These are phyloP conservation scores for Ptilorrhoa leucosticta DNA, from an alignment of 2,113 vertebrate species.

Conservation along the genomic window DNA sequence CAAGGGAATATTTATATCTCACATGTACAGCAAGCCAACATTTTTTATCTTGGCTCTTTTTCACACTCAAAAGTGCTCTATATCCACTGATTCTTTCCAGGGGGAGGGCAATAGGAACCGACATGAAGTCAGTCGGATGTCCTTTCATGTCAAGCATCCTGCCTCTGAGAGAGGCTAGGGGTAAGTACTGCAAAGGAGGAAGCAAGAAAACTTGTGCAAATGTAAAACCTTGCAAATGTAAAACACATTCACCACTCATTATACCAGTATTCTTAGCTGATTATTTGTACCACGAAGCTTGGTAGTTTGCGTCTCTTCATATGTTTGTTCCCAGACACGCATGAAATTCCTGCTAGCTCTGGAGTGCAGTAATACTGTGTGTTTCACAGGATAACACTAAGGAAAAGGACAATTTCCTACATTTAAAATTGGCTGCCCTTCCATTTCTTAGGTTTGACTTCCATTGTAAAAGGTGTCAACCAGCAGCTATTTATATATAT, in stretches of 20 bases:
- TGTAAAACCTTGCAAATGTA: neutral
- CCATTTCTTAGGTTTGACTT: neutral
- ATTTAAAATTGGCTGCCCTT: neutral
- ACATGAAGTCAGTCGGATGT: neutral
- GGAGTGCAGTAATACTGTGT: neutral
- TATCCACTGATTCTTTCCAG: neutral
- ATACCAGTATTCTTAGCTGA: neutral
- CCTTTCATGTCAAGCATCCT: neutral
- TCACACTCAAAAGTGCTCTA: neutral
- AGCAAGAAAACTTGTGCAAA: neutral
- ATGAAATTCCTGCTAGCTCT: neutral
- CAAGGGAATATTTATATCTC: conserved; percentile 42
- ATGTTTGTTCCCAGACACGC: neutral
- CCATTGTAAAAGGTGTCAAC: neutral
- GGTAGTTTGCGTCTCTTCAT: neutral
- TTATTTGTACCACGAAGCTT: neutral
- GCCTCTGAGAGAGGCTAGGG: neutral
- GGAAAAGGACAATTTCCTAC: neutral
- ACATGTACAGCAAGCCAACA: neutral
- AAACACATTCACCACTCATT: neutral
- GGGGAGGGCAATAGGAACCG: neutral
- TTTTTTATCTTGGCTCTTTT: conserved; percentile 13
- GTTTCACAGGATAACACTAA: neutral
- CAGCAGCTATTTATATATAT: neutral
- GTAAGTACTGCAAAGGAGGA: neutral